phyloP scores from a whole-genome alignment of 2,113 vertebrate genomes.

The Embiotoca jacksoni region DNA sequence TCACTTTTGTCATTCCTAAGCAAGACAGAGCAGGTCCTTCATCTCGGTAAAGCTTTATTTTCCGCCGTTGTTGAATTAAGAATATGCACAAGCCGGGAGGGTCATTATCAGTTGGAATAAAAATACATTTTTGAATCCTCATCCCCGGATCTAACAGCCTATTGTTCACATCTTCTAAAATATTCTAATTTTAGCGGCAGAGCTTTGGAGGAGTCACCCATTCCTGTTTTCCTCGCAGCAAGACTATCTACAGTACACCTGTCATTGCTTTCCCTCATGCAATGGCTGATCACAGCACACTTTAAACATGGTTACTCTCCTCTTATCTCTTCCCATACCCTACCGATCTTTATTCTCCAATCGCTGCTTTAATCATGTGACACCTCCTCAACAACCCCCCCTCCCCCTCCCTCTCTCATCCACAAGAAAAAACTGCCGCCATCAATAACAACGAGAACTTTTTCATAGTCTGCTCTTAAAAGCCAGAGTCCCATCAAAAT shows the following conservation, averaged over 20 bases:
- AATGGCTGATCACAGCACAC: slow-evolving; percentile 84
- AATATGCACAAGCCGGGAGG: slow-evolving; percentile 47
- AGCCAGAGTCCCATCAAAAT: slow-evolving; percentile 74
- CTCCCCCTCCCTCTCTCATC: slow-evolving; percentile 14
- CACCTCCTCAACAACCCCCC: slow-evolving; percentile 62
- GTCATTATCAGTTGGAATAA: slow-evolving; percentile 71
- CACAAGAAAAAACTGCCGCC: slow-evolving; percentile 70
- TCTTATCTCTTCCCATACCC: slow-evolving; percentile 80
- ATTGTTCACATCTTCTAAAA: slow-evolving; percentile 71
- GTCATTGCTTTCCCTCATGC: slow-evolving; percentile 79
- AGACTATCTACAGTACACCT: slow-evolving; percentile 71
- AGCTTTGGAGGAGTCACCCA: slow-evolving; percentile 73
- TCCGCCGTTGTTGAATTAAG: slow-evolving; percentile 47
- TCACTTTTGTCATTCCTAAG: slow-evolving; percentile 59
- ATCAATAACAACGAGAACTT: slow-evolving; percentile 75
- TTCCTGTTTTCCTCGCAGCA: slow-evolving; percentile 68
- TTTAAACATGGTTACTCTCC: slow-evolving; percentile 82
- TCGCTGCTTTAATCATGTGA: slow-evolving; percentile 82
- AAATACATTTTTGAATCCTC: slow-evolving; percentile 68
- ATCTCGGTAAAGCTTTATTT: slow-evolving; percentile 52
- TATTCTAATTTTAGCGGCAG: slow-evolving; percentile 79
- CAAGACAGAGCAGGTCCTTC: slow-evolving; percentile 43
- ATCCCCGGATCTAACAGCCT: slow-evolving; percentile 58
- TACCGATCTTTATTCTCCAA: slow-evolving; percentile 77
- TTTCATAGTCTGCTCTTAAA: slow-evolving; percentile 74